Evolutionary conservation across 2,888 invertebrate species (phyloP).

Genomic region (Stenolophus ochropezus): DNA sequence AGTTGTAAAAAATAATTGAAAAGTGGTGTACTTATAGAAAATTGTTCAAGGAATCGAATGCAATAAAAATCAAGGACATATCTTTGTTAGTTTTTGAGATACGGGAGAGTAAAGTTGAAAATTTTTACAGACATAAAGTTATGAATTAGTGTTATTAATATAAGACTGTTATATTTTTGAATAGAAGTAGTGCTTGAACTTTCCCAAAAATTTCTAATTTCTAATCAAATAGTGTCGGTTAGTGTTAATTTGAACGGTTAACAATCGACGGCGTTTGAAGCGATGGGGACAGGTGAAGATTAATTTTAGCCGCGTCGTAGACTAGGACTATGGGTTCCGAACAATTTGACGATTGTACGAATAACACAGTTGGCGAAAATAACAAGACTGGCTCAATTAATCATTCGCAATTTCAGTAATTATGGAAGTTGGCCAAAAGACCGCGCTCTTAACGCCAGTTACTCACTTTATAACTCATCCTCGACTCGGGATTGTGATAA

Average conservation of each 20-base stretch:
- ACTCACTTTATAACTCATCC: slow-evolving; percentile 36
- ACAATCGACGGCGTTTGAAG: neutral
- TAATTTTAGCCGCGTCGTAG: slow-evolving; percentile 44
- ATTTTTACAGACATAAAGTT: no score
- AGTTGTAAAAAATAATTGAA: no score
- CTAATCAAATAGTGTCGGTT: neutral
- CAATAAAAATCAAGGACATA: no score
- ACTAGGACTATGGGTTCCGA: slow-evolving; percentile 57
- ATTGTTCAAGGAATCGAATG: no score
- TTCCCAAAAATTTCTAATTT: neutral
- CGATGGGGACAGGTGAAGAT: slow-evolving; percentile 40
- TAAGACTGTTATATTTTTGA: neutral
- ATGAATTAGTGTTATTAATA: neutral
- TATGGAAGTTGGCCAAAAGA: slow-evolving; percentile 52
- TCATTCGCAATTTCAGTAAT: slow-evolving; percentile 57
- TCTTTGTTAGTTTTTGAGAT: no score
- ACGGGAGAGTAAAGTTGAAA: no score
- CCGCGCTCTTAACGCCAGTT: neutral
- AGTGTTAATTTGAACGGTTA: slow-evolving; percentile 5
- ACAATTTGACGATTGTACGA: slow-evolving; percentile 58
- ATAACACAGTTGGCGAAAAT: slow-evolving; percentile 60
- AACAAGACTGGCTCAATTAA: slow-evolving; percentile 52
- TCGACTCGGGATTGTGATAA: neutral
- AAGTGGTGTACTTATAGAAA: no score
- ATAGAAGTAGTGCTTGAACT: neutral